Evolutionary conservation across 2,797 vertebrate species (phyloP).

Genomic region (Emys orbicularis): DNA sequence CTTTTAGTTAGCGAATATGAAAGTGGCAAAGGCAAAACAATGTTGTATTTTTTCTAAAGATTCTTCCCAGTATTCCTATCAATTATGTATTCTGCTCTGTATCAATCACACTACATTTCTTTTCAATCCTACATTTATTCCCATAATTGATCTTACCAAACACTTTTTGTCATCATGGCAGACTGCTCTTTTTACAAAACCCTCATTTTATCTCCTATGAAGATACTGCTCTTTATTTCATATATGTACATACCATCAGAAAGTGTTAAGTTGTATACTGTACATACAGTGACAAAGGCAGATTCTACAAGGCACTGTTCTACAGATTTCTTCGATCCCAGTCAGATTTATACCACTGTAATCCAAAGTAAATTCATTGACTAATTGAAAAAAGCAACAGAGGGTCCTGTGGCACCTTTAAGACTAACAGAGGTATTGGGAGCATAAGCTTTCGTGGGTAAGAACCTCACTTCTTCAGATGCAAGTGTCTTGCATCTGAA

Average conservation of each 20-base stretch:
- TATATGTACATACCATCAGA: background rate
- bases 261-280: background rate
- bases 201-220: background rate
- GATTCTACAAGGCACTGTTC: background rate
- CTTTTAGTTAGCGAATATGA: background rate
- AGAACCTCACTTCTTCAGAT: no score
- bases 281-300: background rate
- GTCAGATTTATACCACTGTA: background rate
- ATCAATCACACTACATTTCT: background rate
- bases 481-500: no score
- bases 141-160: background rate
- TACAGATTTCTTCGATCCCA: conserved; percentile 11
- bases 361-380: background rate
- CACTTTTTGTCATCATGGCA: background rate
- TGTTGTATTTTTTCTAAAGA: accelerated
- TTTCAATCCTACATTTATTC: conserved; percentile 5
- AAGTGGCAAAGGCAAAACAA: background rate
- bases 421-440: no score
- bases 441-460: no score
- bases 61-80: background rate
- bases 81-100: background rate
- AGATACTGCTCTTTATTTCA: background rate
- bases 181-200: background rate
- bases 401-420: no score
- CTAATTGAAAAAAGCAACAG: no score